Base-by-base conservation (phyloP, 1,140 invertebrate genomes). In the Delia radicum region DNA sequence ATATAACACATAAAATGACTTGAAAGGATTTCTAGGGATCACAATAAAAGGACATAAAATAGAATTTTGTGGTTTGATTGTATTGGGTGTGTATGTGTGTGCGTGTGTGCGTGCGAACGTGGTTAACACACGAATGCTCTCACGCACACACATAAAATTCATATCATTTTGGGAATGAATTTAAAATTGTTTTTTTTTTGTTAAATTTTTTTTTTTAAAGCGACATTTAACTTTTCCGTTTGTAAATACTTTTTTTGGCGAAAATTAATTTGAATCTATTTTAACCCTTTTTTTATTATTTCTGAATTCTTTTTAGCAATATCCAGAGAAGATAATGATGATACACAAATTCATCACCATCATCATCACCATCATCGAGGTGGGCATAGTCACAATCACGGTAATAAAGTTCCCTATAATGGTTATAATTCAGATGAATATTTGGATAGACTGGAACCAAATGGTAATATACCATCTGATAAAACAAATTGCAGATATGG, bases 361-460 rank as follows among this genome's bases (percentile, higher is more conserved):
- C 81, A 84, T 77, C 80, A 84, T 77, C 80, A 87, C 81, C 83
- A 85, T 79, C 81, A 82, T 75, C 80, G 83, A 61, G 81, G 83
- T 77, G 81, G 83, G 69, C 81, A 82, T 73, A 81, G 84, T 75
- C 84, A 86, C 78, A 85, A 85, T 80, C 85, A 86, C 82, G 82
- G 82, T 86, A 89, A 89, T 79, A 93, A 93, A 88, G 88, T 94
- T 84, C 90, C 92, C 78, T 95, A 94, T 88, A 95, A 95, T 88
- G 94, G 94, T 74, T 96, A 95, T 90, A 86, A 86, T 79, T 95
- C 94, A 72, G 94, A 95, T 82, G 94, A 96, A 89, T 96, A 94
- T 89, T 90, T 96, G 86, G 94, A 96, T 87, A 89, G 94, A 82
- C 90, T 96, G 79, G 94, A 96, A 88, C 93, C 94, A 81, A 95